phyloP scores from a whole-genome alignment of 2,797 vertebrate genomes.

The Discoglossus pictus region DNA sequence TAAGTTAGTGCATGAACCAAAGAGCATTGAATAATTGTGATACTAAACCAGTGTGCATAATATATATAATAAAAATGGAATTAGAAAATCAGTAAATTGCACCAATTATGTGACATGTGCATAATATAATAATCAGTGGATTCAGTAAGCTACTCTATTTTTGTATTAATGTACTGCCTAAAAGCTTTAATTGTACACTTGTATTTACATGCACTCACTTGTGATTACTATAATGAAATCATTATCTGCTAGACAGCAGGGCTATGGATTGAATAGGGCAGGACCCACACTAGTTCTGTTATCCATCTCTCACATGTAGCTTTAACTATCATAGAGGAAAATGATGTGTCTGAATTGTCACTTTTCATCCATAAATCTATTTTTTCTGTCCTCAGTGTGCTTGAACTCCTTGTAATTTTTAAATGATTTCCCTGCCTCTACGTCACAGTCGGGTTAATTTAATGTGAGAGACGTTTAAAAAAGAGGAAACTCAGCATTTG shows the following conservation, averaged over 20 bases:
- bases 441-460: slow-evolving; percentile 55
- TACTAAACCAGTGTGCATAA: too few species aligned
- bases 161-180: too few species aligned
- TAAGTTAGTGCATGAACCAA: too few species aligned
- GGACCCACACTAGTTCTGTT: background rate
- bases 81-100: too few species aligned
- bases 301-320: slow-evolving; percentile 26
- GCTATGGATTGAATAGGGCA: slow-evolving; percentile 5
- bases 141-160: too few species aligned
- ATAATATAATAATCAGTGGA: too few species aligned
- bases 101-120: too few species aligned
- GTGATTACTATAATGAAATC: slow-evolving; percentile 25
- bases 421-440: slow-evolving; percentile 45
- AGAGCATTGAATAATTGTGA: too few species aligned
- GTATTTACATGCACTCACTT: slow-evolving; percentile 3
- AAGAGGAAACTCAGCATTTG: slow-evolving; percentile 55
- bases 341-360: slow-evolving; percentile 28
- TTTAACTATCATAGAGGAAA: slow-evolving; percentile 19
- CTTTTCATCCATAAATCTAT: slow-evolving; percentile 27
- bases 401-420: slow-evolving; percentile 7
- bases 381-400: background rate
- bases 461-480: slow-evolving; percentile 48
- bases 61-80: too few species aligned
- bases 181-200: background rate
- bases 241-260: slow-evolving; percentile 17